Evolutionary conservation across 2,888 invertebrate species (phyloP).

Genomic region (Apotomis betuletana): DNA sequence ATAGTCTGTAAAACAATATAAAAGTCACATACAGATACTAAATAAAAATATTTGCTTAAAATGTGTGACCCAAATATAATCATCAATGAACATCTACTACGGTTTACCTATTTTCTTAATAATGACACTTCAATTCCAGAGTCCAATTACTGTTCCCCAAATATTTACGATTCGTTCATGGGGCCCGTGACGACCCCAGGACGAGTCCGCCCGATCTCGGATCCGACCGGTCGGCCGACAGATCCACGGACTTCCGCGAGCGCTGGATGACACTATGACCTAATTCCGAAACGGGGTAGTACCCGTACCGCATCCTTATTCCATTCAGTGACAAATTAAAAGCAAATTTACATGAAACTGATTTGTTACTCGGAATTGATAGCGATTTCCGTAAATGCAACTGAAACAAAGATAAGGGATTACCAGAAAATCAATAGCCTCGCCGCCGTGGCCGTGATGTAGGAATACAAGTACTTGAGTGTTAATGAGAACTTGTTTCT

Average conservation of each 20-base stretch:
- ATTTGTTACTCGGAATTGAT: neutral
- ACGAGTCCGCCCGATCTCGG: slow-evolving; percentile 44
- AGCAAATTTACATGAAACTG: slow-evolving; percentile 1
- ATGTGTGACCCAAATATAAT: no score
- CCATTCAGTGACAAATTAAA: slow-evolving; percentile 21
- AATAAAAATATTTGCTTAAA: no score
- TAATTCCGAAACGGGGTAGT: slow-evolving; percentile 47
- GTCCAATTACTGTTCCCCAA: slow-evolving; percentile 17
- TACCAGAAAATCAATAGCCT: neutral
- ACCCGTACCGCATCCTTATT: slow-evolving; percentile 29
- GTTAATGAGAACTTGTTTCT: slow-evolving; percentile 24
- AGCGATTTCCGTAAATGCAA: neutral
- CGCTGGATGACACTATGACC: slow-evolving; percentile 71
- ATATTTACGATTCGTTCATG: slow-evolving; percentile 43
- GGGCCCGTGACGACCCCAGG: slow-evolving; percentile 44
- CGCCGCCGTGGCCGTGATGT: slow-evolving; percentile 2
- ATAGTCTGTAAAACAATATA: no score
- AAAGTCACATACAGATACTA: no score
- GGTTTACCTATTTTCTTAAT: slow-evolving; percentile 2
- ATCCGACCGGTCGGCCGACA: slow-evolving; percentile 56
- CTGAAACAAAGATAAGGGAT: neutral
- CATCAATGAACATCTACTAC: neutral
- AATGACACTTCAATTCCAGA: slow-evolving; percentile 17
- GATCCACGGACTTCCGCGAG: slow-evolving; percentile 53
- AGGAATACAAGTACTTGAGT: neutral